Evolutionary conservation across 2,113 vertebrate species (phyloP), one percentile per base, ranked within the genome.

Genomic region (Varanus salvator): DNA sequence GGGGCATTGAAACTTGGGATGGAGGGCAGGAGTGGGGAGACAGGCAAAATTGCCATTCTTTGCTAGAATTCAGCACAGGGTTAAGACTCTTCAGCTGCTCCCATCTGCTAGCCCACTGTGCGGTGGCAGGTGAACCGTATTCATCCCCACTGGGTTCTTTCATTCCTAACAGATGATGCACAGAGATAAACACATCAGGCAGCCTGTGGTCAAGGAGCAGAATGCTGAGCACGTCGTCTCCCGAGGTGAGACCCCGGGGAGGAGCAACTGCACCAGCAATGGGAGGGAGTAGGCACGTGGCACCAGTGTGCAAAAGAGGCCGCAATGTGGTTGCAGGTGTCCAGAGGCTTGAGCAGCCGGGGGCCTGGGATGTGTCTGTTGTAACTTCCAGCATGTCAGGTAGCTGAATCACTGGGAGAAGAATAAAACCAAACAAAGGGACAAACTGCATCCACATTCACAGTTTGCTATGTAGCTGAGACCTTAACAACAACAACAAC

Each of bases 51-150:
- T 34, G 64, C 91, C 89, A 71, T 52, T 78, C 72, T 0, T 52
- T 93, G 21, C 71, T 77, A 75, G 14, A 31, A 60, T 90, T 92
- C 86, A 78, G 86, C 25, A 44, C 34, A 75, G 57, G 77, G 84
- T 52, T 34, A 34, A 44, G 11, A 9, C 9, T 25, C 64, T 66
- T 21, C 12, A 8, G 69, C 64, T 80, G 11, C 69, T 80, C 29
- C 21, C 64, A 52, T 68, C 57, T 78, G 76, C 86, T 52, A 54
- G 38, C 21, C 64, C 5, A 52, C 14, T 1, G 64, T 80, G 64
- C 48, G 72, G 19, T 21, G 27, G 76, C 77, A 80, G 60, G 23
- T 19, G 29, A 87, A 25, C 38, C 76, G n/a, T 34, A 31, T 31
- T 74, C 50, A 23, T 31, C 29, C 3, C 54, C 3, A 29, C n/a